These are phyloP conservation scores for Drosophila persimilis DNA, from an alignment of 1,140 invertebrate genomes.

Conservation along the genomic window DNA sequence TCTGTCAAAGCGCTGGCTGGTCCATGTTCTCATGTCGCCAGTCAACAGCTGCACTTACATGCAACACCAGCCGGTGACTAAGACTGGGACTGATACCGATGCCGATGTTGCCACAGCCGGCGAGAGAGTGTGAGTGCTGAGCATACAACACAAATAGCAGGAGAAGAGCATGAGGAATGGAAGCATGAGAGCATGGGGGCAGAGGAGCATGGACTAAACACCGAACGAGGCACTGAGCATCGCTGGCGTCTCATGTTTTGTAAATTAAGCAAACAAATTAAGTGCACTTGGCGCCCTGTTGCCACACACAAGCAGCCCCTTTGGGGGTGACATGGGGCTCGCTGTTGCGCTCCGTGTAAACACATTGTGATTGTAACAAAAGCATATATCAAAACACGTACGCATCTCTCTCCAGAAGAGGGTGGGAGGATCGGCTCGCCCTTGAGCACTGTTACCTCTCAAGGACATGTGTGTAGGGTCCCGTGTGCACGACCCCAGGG, in stretches of 20 bases:
- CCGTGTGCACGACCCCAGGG: constrained; percentile 14
- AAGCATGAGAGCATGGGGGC: background rate
- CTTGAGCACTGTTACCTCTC: constrained; percentile 51
- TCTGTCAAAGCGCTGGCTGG: constrained; percentile 26
- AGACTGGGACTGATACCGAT: constrained; percentile 23
- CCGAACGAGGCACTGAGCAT: constrained; percentile 10
- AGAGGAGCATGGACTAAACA: constrained; percentile 11
- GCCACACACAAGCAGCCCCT: constrained; percentile 6
- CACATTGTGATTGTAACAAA: constrained; percentile 79
- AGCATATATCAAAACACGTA: constrained; percentile 67
- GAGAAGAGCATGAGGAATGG: constrained; percentile 1
- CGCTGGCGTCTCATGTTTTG: constrained; percentile 70
- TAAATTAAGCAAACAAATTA: constrained; percentile 82
- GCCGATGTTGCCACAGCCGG: constrained; percentile 43
- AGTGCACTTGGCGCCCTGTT: constrained; percentile 75
- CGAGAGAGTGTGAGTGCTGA: constrained; percentile 22
- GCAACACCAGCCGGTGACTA: constrained; percentile 16
- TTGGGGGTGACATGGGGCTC: constrained; percentile 9
- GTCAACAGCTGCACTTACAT: constrained; percentile 52
- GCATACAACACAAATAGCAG: constrained; percentile 25
- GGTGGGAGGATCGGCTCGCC: constrained; percentile 32
- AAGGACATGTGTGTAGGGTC: constrained; percentile 48
- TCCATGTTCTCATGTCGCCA: constrained; percentile 46
- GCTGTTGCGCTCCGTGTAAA: constrained; percentile 68
- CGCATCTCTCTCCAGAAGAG: background rate